Conservation (phyloP, 2,888 invertebrate species). For the Scaptomyza parva region DNA sequence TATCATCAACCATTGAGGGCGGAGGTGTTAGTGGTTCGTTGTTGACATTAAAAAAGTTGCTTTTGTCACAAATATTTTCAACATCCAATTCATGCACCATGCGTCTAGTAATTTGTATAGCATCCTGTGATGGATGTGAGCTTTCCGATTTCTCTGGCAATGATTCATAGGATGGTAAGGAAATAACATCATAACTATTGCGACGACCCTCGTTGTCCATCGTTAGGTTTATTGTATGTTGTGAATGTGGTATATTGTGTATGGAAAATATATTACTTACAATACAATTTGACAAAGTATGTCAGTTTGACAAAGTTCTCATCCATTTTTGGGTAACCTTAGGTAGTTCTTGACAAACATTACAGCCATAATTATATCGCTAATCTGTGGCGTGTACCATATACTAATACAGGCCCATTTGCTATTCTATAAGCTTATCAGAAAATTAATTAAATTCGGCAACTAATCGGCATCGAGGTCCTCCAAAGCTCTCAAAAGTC, state of each 20-base stretch:
- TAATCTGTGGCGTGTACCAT: neutral
- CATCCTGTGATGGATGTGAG: neutral
- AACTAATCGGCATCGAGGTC: constrained; percentile 29
- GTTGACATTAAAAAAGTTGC: rapidly evolving
- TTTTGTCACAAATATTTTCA: neutral
- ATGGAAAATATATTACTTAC: neutral
- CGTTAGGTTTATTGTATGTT: neutral
- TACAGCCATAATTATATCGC: too few species aligned
- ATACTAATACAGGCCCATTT: neutral
- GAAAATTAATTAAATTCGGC: constrained; percentile 39
- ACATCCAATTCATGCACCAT: constrained; percentile 33
- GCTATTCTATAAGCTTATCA: constrained; percentile 21
- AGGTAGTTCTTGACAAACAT: neutral
- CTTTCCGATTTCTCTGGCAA: neutral
- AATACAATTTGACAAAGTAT: constrained; percentile 6
- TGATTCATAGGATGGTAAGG: constrained; percentile 31
- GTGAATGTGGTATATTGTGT: neutral
- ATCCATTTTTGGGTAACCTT: too few species aligned
- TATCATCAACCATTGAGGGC: constrained; percentile 1
- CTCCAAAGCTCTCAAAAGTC: neutral
- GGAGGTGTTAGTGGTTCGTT: constrained; percentile 22
- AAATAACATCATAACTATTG: constrained; percentile 32
- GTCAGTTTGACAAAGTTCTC: too few species aligned
- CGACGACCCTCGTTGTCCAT: constrained; percentile 3
- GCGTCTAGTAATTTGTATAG: constrained; percentile 8